Conservation (phyloP, 2,888 invertebrate genomes). For the Lissonota sp. region DNA sequence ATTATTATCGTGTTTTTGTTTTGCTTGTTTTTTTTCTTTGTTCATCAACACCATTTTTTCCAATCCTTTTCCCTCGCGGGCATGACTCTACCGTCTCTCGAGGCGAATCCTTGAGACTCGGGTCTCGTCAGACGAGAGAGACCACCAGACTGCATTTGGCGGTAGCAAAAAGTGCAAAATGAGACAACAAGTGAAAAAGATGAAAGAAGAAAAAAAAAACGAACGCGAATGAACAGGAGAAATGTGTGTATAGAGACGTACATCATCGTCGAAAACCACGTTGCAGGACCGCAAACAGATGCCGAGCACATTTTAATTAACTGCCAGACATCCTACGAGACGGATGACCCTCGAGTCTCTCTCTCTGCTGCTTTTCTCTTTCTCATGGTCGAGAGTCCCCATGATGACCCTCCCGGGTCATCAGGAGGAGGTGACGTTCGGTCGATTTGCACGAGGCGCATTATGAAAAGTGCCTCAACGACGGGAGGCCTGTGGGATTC, state of each 20-base stretch:
- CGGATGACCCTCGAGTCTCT: slow-evolving; percentile 76
- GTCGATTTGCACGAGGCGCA: slow-evolving; percentile 34
- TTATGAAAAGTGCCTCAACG: slow-evolving; percentile 41
- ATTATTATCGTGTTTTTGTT: neutral
- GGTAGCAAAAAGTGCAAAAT: too few relatives aligned
- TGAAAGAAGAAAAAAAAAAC: slow-evolving; percentile 30
- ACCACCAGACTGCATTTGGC: slow-evolving; percentile 7
- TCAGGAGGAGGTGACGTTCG: slow-evolving; percentile 37
- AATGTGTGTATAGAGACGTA: slow-evolving; percentile 32
- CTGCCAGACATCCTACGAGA: slow-evolving; percentile 81
- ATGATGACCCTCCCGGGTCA: slow-evolving; percentile 61
- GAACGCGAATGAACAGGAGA: neutral
- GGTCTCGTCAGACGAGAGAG: slow-evolving; percentile 13
- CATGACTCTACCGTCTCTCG: neutral
- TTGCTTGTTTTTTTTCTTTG: neutral
- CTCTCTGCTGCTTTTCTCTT: slow-evolving; percentile 32
- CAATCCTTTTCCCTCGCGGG: neutral
- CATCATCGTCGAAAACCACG: slow-evolving; percentile 36
- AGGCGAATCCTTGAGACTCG: slow-evolving; percentile 6
- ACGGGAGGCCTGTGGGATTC: slow-evolving; percentile 39
- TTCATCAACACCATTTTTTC: neutral
- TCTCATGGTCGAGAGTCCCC: slow-evolving; percentile 61
- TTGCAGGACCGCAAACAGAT: slow-evolving; percentile 74
- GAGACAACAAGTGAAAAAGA: slow-evolving; percentile 36
- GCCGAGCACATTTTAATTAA: slow-evolving; percentile 83